A percentile compares a stretch with the other conserved stretches of the same genome.
These are phyloP conservation scores for Tipula vernalis DNA, from an alignment of 2,888 invertebrate genomes.

Conservation along the genomic window DNA sequence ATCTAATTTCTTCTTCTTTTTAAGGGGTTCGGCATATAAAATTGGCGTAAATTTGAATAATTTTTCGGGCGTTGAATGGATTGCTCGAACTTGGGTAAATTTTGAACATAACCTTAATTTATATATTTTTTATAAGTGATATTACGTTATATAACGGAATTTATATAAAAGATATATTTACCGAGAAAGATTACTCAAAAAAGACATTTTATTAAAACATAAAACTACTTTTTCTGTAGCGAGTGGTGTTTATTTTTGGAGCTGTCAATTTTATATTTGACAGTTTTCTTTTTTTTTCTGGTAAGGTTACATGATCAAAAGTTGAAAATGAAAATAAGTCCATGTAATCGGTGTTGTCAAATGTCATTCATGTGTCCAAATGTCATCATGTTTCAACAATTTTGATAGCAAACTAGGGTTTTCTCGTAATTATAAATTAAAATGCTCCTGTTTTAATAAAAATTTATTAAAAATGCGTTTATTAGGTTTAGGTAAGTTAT, in stretches of 20 bases:
- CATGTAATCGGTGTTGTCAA: too few species aligned
- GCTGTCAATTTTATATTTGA: neutral
- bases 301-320: too few species aligned
- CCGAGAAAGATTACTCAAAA: neutral
- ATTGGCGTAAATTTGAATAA: constrained; percentile 22
- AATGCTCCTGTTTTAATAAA: neutral
- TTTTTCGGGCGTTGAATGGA: neutral
- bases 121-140: neutral
- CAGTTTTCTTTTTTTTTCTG: too few species aligned
- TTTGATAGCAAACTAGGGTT: neutral
- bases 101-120: neutral
- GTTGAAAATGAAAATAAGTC: too few species aligned
- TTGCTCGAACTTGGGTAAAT: neutral
- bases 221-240: neutral
- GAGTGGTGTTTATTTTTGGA: neutral
- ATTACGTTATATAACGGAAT: too few species aligned
- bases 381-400: neutral
- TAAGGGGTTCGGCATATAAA: constrained; percentile 65
- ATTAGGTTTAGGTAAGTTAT: neutral
- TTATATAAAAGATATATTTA: neutral
- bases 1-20: constrained; percentile 79
- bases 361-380: too few species aligned
- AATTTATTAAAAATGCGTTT: neutral
- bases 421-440: neutral
- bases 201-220: neutral